These are phyloP conservation scores for Neodon shergylaensis DNA, from an alignment of 2,113 vertebrate species.

Conservation along the genomic window DNA sequence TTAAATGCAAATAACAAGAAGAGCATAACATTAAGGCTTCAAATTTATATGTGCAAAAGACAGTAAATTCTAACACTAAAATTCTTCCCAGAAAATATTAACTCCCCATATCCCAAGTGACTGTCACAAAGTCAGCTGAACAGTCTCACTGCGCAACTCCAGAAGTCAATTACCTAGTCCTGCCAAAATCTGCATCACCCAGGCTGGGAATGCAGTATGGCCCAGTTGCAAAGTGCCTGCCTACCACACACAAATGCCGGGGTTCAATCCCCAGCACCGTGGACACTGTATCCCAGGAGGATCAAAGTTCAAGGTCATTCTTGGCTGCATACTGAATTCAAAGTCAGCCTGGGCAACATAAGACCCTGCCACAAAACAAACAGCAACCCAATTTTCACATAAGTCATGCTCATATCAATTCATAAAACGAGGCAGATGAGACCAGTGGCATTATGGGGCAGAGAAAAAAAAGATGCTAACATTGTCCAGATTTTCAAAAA, in stretches of 20 bases:
- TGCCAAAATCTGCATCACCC: neutral
- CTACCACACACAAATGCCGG: too few relatives aligned
- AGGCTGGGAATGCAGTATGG: neutral
- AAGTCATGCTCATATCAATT: too few relatives aligned
- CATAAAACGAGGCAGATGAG: neutral
- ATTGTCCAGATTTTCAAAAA: neutral
- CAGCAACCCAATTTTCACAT: neutral
- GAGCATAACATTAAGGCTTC: conserved; percentile 68
- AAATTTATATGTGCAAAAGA: conserved; percentile 77
- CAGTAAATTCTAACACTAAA: conserved; percentile 76
- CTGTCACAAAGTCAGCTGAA: neutral
- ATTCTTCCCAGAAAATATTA: conserved; percentile 72
- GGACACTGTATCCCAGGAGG: neutral
- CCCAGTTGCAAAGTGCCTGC: neutral
- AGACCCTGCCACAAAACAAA: neutral
- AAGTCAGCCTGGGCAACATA: neutral
- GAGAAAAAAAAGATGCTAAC: neutral
- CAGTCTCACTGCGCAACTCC: neutral
- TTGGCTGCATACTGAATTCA: neutral
- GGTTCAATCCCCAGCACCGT: neutral
- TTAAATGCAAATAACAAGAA: conserved; percentile 79
- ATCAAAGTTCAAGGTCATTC: neutral
- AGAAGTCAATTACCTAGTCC: neutral
- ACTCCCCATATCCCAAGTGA: conserved; percentile 58
- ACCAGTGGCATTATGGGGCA: neutral